Evolutionary conservation across 2,888 invertebrate genomes (phyloP), one percentile per base, ranked within the genome.

Genomic region (Ptilodon capucinus): DNA sequence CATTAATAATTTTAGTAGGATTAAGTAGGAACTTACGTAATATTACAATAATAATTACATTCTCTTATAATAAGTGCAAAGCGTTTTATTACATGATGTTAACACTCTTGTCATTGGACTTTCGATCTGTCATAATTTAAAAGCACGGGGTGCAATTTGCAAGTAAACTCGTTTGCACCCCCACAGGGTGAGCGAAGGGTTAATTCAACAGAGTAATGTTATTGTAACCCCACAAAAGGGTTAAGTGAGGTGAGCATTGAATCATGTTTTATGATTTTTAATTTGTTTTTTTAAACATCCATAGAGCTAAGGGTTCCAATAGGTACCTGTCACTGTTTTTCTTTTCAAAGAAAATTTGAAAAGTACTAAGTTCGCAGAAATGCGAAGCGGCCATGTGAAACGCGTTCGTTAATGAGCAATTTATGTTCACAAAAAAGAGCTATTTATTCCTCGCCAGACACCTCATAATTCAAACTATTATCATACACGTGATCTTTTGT

Each of bases 241-340:
- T 86, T 86, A 84, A 83, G 76, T 74, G 77, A 74, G 79, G 79
- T 74, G 76, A 75, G 70, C 69, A 68, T 68, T 70, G 70, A 83
- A 79, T 85, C 74, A 78, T 80, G 86, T 86, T 89, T 86, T 86
- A 84, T 83, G 82, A 76, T 77, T 81, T 86, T 82, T 86, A 88
- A 89, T 89, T 86, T 87, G 87, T 84, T 84, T 81, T 73, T 51
- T 59, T 54, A 66, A 74, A 75, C 67, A 60, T 72, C 64, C 65
- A 57, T 56, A 58, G 65, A 72, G 59, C 9, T 23, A 23, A 23
- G 23, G 23, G 23, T 23, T 8, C 23, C 23, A 7, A 23, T 23
- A n/a, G n/a, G n/a, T n/a, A 23, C 23, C 7, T 23, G 23, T 28
- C n/a, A 28, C 4, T n/a, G 28, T 4, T n/a, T 11, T 28, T 28